phyloP scores from a whole-genome alignment of 2,888 invertebrate genomes.

The Hirudinaria manillensis region DNA sequence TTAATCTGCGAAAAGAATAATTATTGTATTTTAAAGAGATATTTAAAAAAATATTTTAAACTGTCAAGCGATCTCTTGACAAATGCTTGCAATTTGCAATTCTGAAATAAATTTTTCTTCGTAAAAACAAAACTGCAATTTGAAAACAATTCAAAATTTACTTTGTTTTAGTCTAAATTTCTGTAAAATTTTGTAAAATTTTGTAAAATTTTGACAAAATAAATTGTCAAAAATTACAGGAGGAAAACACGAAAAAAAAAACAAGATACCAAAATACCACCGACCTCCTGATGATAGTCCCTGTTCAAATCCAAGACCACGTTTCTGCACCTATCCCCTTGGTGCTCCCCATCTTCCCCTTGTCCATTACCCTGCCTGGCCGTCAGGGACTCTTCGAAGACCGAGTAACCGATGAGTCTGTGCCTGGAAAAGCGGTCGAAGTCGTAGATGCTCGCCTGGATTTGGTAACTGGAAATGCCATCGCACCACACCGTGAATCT shows the following conservation, averaged over 20 bases:
- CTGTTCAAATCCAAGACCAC: not conserved
- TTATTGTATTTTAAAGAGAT: too few relatives aligned
- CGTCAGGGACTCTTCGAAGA: slow-evolving; percentile 64
- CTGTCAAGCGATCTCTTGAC: too few relatives aligned
- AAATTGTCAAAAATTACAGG: not conserved
- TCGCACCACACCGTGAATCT: slow-evolving; percentile 61
- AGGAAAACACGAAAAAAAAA: not conserved
- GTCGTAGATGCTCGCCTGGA: slow-evolving; percentile 81
- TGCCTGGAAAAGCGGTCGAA: slow-evolving; percentile 82
- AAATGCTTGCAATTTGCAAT: too few relatives aligned
- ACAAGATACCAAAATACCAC: not conserved
- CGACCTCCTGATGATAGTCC: not conserved
- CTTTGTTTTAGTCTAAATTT: not conserved
- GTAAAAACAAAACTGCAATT: not conserved
- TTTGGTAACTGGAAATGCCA: slow-evolving; percentile 40
- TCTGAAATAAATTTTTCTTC: too few relatives aligned
- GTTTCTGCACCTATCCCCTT: not conserved
- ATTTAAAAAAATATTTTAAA: too few relatives aligned
- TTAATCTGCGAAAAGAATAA: too few relatives aligned
- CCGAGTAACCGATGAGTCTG: slow-evolving; percentile 78
- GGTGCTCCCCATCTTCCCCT: too few relatives aligned
- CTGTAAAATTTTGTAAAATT: not conserved
- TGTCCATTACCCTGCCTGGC: too few relatives aligned
- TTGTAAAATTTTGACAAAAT: not conserved
- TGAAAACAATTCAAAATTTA: not conserved